Percentiles rank a stretch among this genome's conserved stretches.
These are phyloP conservation scores for Lycocorax pyrrhopterus DNA, from an alignment of 2,113 vertebrate species.

Conservation along the genomic window DNA sequence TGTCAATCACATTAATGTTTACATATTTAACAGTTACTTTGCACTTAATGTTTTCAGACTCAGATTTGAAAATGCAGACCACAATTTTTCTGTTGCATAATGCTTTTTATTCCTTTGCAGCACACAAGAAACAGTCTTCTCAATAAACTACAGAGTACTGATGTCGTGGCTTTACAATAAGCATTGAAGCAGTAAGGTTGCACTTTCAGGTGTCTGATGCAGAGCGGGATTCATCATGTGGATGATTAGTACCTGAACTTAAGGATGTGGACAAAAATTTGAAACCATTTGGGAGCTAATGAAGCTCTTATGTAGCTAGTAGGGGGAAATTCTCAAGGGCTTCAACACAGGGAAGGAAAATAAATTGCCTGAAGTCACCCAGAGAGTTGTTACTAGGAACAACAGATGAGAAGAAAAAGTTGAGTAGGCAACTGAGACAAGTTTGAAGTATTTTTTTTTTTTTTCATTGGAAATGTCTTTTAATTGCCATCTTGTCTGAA, in stretches of 20 bases:
- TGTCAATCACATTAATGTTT: not conserved
- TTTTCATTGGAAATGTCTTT: not conserved
- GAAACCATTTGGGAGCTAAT: not conserved
- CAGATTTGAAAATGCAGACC: not conserved
- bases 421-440: not conserved
- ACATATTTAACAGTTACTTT: not conserved
- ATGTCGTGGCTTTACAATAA: not conserved
- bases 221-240: accelerated
- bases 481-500: not conserved
- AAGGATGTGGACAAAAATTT: not conserved
- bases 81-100: not conserved
- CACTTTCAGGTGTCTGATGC: not conserved
- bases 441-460: not conserved
- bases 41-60: not conserved
- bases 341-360: not conserved
- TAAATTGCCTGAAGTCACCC: not conserved
- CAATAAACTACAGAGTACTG: not conserved
- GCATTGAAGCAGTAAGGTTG: not conserved
- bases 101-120: not conserved
- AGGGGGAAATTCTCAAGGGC: not conserved
- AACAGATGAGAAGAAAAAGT: not conserved
- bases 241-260: not conserved
- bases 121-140: not conserved
- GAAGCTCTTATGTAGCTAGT: not conserved
- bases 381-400: not conserved